A percentile compares a stretch with the other conserved stretches of the same genome.
phyloP scores from a whole-genome alignment of 2,888 invertebrate species.

The Mythimna pallens region DNA sequence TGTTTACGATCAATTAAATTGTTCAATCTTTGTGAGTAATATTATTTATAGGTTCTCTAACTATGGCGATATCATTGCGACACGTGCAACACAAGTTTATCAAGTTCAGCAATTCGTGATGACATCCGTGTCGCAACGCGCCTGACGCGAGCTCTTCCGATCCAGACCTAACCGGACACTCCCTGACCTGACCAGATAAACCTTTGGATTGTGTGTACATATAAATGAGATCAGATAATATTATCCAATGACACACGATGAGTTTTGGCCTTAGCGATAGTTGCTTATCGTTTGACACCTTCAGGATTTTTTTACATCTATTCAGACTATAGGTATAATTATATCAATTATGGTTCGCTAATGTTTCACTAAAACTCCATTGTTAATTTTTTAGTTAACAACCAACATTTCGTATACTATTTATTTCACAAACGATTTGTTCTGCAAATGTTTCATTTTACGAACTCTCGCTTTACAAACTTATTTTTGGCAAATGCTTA shows the following conservation, averaged over 20 bases:
- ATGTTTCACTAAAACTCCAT: no score
- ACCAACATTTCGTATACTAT: no score
- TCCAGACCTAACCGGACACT: not conserved
- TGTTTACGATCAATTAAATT: conserved; percentile 8
- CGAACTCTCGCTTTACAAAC: no score
- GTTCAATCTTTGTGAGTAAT: not conserved
- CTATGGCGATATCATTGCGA: not conserved
- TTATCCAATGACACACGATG: not conserved
- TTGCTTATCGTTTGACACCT: no score
- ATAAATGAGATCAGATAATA: not conserved
- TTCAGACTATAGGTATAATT: no score
- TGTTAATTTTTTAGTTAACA: no score
- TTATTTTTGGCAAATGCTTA: no score
- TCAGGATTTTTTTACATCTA: no score
- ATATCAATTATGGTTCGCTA: no score
- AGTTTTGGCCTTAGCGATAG: no score
- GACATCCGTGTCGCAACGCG: not conserved
- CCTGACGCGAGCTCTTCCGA: conserved; percentile 18
- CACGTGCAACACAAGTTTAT: conserved; percentile 12
- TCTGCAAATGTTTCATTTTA: no score
- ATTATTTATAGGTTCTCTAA: not conserved
- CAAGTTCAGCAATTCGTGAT: not conserved
- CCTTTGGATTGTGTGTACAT: not conserved
- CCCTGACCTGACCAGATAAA: conserved; percentile 20
- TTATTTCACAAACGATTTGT: no score